Conservation (phyloP, 1,140 invertebrate species). For the Centruroides sculpturatus region DNA sequence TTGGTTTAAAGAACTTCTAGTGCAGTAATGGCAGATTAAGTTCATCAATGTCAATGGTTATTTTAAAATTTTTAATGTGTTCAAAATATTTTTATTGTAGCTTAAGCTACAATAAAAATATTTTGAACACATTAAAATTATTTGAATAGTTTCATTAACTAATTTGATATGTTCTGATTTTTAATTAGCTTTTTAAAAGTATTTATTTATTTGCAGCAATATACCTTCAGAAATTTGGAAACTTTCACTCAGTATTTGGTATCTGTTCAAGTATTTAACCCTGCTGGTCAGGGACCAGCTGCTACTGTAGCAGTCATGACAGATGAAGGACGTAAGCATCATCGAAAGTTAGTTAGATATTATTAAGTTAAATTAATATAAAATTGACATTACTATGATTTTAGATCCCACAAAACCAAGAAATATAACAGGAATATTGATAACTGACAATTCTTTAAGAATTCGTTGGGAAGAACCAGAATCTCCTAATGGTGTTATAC, state of each 20-base stretch:
- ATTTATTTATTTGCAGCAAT: conserved; percentile 38
- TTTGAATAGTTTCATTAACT: too few relatives aligned
- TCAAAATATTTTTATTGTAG: too few relatives aligned
- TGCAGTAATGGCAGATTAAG: too few relatives aligned
- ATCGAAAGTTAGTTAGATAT: neutral
- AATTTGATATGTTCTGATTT: too few relatives aligned
- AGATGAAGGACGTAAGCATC: conserved; percentile 57
- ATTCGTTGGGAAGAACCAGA: conserved; percentile 62
- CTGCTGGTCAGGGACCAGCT: conserved; percentile 50
- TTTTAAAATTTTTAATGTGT: too few relatives aligned
- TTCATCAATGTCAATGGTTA: too few relatives aligned
- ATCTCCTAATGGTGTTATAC: conserved; percentile 42
- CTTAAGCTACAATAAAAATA: too few relatives aligned
- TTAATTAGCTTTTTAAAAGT: too few relatives aligned
- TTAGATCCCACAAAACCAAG: conserved; percentile 63
- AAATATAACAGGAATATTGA: conserved; percentile 56
- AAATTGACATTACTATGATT: neutral
- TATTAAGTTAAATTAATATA: neutral
- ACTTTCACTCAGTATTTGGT: conserved; percentile 60
- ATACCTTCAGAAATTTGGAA: conserved; percentile 50
- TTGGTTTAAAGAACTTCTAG: too few relatives aligned
- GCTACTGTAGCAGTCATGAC: conserved; percentile 58
- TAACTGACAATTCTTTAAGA: conserved; percentile 57
- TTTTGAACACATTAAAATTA: too few relatives aligned
- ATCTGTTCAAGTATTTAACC: conserved; percentile 59